A percentile compares a stretch with the other conserved stretches of the same genome.
Evolutionary conservation across 2,888 invertebrate genomes (phyloP).

Genomic region (Dorcus hopei): DNA sequence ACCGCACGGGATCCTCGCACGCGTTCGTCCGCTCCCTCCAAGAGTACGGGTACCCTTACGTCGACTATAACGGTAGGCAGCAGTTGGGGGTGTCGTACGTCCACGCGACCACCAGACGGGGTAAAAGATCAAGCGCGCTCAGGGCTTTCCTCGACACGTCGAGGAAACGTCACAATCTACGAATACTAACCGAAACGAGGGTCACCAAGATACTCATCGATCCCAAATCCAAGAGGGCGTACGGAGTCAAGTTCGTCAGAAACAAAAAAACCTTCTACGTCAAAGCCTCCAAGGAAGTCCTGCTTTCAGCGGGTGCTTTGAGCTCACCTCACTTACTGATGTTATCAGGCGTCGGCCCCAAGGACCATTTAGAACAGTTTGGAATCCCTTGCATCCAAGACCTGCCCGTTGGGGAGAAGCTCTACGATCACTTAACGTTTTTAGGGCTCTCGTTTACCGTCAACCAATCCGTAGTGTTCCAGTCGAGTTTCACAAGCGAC

Average conservation of each 20-base stretch:
- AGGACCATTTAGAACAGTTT: constrained; percentile 55
- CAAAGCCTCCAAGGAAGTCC: constrained; percentile 72
- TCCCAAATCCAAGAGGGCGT: constrained; percentile 58
- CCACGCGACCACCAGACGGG: constrained; percentile 59
- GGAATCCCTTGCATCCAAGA: constrained; percentile 60
- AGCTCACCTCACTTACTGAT: constrained; percentile 87
- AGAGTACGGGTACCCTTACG: constrained; percentile 61
- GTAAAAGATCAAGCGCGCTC: constrained; percentile 64
- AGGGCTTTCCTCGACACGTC: constrained; percentile 63
- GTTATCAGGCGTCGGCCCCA: constrained; percentile 76
- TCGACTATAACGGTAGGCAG: constrained; percentile 66
- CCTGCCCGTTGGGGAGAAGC: constrained; percentile 64
- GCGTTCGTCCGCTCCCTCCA: constrained; percentile 62
- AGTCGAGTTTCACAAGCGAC: constrained; percentile 36
- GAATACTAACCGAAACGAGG: constrained; percentile 58
- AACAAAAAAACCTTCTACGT: constrained; percentile 36
- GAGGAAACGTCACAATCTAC: constrained; percentile 61
- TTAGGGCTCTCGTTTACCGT: constrained; percentile 48
- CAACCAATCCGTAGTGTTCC: constrained; percentile 46
- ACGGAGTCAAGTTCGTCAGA: constrained; percentile 62
- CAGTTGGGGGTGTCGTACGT: constrained; percentile 61
- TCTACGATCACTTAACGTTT: constrained; percentile 63
- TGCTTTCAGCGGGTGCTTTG: constrained; percentile 82
- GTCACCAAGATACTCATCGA: constrained; percentile 68
- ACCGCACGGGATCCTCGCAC: constrained; percentile 49